These are phyloP conservation scores for Helicoverpa armigera DNA, from an alignment of 1,140 invertebrate genomes.

Conservation along the genomic window DNA sequence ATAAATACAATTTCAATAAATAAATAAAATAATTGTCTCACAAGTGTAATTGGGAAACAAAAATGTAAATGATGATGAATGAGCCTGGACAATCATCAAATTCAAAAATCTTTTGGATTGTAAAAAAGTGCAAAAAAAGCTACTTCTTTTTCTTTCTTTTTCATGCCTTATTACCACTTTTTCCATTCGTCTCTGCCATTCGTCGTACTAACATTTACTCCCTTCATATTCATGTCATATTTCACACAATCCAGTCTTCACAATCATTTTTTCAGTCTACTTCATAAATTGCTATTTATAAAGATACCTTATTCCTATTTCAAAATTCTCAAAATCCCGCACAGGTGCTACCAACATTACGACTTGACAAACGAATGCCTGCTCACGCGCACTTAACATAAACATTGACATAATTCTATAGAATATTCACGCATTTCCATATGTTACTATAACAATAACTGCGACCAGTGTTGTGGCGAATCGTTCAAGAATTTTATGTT, in stretches of 20 bases:
- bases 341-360: constrained; percentile 5
- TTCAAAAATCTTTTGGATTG: too few species aligned
- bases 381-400: not conserved
- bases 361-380: not conserved
- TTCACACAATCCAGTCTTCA: not conserved
- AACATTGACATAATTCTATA: not conserved
- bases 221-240: not conserved
- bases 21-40: too few species aligned
- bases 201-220: too few species aligned
- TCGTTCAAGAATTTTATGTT: constrained; percentile 34
- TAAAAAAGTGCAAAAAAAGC: too few species aligned
- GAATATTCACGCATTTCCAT: constrained; percentile 12
- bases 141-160: too few species aligned
- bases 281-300: too few species aligned
- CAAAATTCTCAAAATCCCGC: not conserved
- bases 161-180: not conserved
- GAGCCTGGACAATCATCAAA: too few species aligned
- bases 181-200: not conserved
- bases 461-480: not conserved
- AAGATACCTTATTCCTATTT: too few species aligned
- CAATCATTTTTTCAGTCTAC: not conserved
- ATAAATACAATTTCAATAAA: too few species aligned
- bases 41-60: too few species aligned
- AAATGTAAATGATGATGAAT: too few species aligned
- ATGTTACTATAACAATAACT: constrained; percentile 1